These are phyloP conservation scores for Hymenopus coronatus DNA, from an alignment of 2,888 invertebrate genomes.

Conservation along the genomic window DNA sequence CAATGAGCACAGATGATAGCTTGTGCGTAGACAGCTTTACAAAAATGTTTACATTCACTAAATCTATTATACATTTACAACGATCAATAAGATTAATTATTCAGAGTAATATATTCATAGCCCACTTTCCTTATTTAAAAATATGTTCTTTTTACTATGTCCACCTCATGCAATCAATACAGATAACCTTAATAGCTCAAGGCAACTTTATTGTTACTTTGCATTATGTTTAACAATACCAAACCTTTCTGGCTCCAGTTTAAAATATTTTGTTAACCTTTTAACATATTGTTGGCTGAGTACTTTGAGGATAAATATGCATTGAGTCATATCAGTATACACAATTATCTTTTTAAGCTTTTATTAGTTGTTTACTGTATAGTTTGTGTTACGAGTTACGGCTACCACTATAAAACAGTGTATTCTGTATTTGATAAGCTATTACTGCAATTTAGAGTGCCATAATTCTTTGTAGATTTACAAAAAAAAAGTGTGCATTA, in stretches of 20 bases:
- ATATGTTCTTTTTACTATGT: not conserved
- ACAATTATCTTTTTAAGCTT: too few relatives aligned
- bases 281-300: not conserved
- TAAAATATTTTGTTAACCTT: not conserved
- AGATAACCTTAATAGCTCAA: not conserved
- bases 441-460: too few relatives aligned
- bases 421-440: too few relatives aligned
- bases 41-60: not conserved
- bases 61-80: not conserved
- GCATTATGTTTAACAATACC: not conserved
- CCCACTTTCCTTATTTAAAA: not conserved
- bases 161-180: not conserved
- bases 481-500: too few relatives aligned
- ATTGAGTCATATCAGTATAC: too few relatives aligned
- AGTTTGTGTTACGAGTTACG: too few relatives aligned
- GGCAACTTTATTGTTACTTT: not conserved
- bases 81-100: not conserved
- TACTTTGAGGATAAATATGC: not conserved
- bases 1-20: not conserved
- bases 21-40: slow-evolving; percentile 14
- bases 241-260: not conserved
- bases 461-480: too few relatives aligned
- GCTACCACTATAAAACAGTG: too few relatives aligned
- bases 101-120: not conserved
- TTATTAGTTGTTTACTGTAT: too few relatives aligned